Base-by-base conservation (phyloP, 2,888 invertebrate genomes). In the Eristalis pertinax region DNA sequence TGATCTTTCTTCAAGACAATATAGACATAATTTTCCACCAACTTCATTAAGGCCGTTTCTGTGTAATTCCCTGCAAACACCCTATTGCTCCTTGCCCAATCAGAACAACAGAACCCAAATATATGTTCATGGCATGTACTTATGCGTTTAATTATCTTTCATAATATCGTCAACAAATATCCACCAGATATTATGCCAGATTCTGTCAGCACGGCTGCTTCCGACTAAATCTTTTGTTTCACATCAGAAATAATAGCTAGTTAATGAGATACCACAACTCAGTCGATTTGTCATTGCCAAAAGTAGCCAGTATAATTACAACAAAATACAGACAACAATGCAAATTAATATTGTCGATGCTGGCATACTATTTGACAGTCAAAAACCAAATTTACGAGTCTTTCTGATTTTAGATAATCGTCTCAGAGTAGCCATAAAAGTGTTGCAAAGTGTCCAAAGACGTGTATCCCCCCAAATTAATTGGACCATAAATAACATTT, bases 371-470 rank as follows among this genome's bases (percentile, higher is more conserved):
- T 58, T 77, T 62, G 68, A 64, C 78, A 75, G 70, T 70, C 65
- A 83, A 78, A 70, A 67, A 35, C 5, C 32, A 70, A 78, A 82
- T 86, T 86, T 83, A 78, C 32, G 32, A 32, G 32, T 32, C 4
- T 86, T 78, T 75, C 11, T 35, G 26, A 32, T 76, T 78, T 78
- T 32, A 64, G 63, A 72, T 73, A 80, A 84, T 87, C 73, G 60
- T 43, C 24, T 80, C 22, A 29, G 35, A 84, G 65, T 68, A 64
- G 60, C 58, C 79, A 87, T 77, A 78, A 84, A 80, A 84, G 75
- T 73, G 84, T 76, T 84, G 84, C 84, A 87, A 87, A 87, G 87
- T 87, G 87, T 84, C 87, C 50, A 67, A 84, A 84, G 84, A 87
- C 87, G 72, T 87, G 87, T 87, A 87, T 68, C 64, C 19, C 50